These are phyloP conservation scores for Caenorhabditis drosophilae DNA, from an alignment of 2,888 invertebrate species.

Conservation along the genomic window DNA sequence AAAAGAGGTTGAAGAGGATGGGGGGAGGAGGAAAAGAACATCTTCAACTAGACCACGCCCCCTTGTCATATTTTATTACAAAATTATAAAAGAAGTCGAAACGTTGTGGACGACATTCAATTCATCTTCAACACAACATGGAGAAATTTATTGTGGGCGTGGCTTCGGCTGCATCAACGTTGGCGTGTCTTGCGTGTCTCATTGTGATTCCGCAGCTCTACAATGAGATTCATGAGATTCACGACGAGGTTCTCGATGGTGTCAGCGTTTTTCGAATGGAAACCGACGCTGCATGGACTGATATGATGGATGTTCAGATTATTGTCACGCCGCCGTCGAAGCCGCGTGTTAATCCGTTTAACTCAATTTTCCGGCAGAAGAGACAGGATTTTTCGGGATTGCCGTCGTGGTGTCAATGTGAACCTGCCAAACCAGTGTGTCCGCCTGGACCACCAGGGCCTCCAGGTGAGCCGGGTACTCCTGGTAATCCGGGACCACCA, in stretches of 20 bases:
- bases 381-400: constrained; percentile 41
- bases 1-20: too few relatives aligned
- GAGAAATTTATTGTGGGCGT: constrained; percentile 54
- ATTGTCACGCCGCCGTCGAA: constrained; percentile 61
- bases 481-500: constrained; percentile 37
- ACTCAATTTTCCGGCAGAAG: constrained; percentile 61
- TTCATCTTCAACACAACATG: too few relatives aligned
- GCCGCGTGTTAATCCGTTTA: constrained; percentile 53
- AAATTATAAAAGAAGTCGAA: too few relatives aligned
- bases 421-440: constrained; percentile 41
- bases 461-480: constrained; percentile 49
- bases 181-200: constrained; percentile 57
- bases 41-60: too few relatives aligned
- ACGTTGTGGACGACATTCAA: too few relatives aligned
- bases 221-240: constrained; percentile 56
- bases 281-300: constrained; percentile 64
- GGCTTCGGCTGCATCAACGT: constrained; percentile 48
- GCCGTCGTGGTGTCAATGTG: constrained; percentile 50
- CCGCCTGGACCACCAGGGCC: constrained; percentile 47
- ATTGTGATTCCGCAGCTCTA: constrained; percentile 64
- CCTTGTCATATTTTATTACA: too few relatives aligned
- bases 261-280: constrained; percentile 60
- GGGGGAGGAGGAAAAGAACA: too few relatives aligned
- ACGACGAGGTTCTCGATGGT: constrained; percentile 44
- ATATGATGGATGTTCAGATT: constrained; percentile 65